Conservation (phyloP, 2,888 invertebrate genomes). For the Allacma fusca region DNA sequence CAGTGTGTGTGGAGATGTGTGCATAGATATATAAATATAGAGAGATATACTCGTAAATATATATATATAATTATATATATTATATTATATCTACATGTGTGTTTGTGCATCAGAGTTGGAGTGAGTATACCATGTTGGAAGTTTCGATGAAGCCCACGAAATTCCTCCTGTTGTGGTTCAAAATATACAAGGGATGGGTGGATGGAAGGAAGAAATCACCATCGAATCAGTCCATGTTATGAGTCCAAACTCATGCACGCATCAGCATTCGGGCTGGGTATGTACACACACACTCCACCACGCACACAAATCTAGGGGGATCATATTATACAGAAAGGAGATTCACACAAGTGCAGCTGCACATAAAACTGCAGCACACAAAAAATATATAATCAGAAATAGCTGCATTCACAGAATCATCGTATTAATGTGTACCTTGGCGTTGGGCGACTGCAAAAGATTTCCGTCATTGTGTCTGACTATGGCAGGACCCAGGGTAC, state of each 20-base stretch:
- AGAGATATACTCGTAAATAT: no score
- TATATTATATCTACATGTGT: no score
- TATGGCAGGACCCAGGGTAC: not conserved
- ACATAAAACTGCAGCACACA: conserved; percentile 20
- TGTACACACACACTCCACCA: not conserved
- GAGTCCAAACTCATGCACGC: conserved; percentile 24
- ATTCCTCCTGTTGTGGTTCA: conserved; percentile 43
- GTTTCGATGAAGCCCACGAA: conserved; percentile 38
- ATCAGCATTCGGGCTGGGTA: conserved; percentile 14
- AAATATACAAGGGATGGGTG: conserved; percentile 32
- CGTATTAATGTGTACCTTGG: not conserved
- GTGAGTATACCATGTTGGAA: not conserved
- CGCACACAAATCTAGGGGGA: not conserved
- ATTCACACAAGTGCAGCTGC: conserved; percentile 32
- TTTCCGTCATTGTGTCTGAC: not conserved
- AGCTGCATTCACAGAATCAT: conserved; percentile 26
- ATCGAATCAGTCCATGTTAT: conserved; percentile 32
- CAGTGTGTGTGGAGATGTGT: conserved; percentile 26
- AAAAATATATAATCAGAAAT: conserved; percentile 28
- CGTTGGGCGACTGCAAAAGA: not conserved
- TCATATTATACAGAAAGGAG: conserved; percentile 15
- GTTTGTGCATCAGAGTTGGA: not conserved
- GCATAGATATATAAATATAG: no score
- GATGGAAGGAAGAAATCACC: conserved; percentile 38
- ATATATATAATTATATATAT: no score